Evolutionary conservation across 1,140 invertebrate species (phyloP), one percentile per base, ranked within the genome.

Genomic region (Mylabris phalerata): DNA sequence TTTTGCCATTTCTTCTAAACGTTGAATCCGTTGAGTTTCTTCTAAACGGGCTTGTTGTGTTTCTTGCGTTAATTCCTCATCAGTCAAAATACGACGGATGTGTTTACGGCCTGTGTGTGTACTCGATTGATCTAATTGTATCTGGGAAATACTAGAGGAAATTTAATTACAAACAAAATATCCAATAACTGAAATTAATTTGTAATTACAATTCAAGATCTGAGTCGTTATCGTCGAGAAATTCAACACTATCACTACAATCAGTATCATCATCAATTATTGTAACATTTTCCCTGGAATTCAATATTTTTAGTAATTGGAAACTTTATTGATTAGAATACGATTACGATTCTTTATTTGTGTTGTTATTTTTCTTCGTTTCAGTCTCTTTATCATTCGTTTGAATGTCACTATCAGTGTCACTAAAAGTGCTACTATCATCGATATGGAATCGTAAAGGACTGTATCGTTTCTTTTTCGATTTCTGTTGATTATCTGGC

Each of bases 201-300:
- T 25, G 10, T 52, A 42, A 42, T 54, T 45, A 11, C 42, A 54
- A 54, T n/a, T 52, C 32, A 25, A 43, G 9, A 38, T 45, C 25
- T 0, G 51, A 54, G 45, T 55, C 52, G 7, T 10, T 9, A 24
- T 48, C 46, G n/a, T 48, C 32, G 9, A 26, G 32, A 38, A 39
- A 38, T 13, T 48, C 52, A 7, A 3, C 19, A 32, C 13, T 38
- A 11, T 19, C 40, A 39, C 38, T 47, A 9, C 13, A 24, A 43
- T 13, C 10, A 1, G 11, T 25, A 19, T 19, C 10, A 40, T n/a
- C 41, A 7, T 42, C 41, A 42, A 42, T 42, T 0, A 32, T 32
- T 32, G 32, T 32, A 32, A 32, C 7, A 32, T 32, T 7, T 32
- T 32, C 32, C 32, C 32, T 32, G 32, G 0, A 32, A 32, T 32